Base-by-base conservation (phyloP, 2,113 vertebrate genomes). In the Spea multiplicata region DNA sequence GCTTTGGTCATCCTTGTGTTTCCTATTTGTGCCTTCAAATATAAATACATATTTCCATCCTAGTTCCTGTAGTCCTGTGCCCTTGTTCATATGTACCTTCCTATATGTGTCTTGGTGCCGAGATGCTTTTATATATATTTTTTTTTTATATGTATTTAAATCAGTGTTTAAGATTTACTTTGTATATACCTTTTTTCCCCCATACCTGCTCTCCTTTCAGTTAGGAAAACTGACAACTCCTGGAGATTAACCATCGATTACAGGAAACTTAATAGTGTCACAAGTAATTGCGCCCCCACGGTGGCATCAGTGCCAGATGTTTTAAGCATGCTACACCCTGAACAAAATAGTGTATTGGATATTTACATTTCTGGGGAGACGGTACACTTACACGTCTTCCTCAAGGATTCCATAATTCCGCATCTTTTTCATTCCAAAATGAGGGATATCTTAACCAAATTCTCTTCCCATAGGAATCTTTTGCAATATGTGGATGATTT, bases 171-270 rank as follows among this genome's bases (percentile, higher is more conserved):
- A n/a, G n/a, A n/a, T n/a, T n/a, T n/a, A n/a, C n/a, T n/a, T n/a
- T n/a, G n/a, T n/a, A n/a, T n/a, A n/a, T n/a, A n/a, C n/a, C n/a
- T n/a, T n/a, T n/a, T n/a, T n/a, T n/a, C n/a, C n/a, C n/a, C n/a
- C n/a, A n/a, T n/a, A n/a, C n/a, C n/a, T n/a, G n/a, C n/a, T n/a
- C n/a, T n/a, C n/a, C n/a, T n/a, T n/a, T n/a, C n/a, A n/a, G n/a
- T 67, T 10, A 8, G 10, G 6, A 66, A 67, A 67, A 44, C 6
- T 45, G 65, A 30, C 44, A 66, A 44, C 3, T 66, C 65, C 30
- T 66, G 65, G 65, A 44, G 66, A 67, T 10, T 45, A 67, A 66
- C 4, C 3, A 66, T 67, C 10, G 66, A 67, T 46, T 67, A 67
- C 6, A 67, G 66, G 66, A 67, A 45, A 45, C 9, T 67, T 4